These are phyloP conservation scores for Epinotia demarniana DNA, from an alignment of 2,888 invertebrate genomes.

Conservation along the genomic window DNA sequence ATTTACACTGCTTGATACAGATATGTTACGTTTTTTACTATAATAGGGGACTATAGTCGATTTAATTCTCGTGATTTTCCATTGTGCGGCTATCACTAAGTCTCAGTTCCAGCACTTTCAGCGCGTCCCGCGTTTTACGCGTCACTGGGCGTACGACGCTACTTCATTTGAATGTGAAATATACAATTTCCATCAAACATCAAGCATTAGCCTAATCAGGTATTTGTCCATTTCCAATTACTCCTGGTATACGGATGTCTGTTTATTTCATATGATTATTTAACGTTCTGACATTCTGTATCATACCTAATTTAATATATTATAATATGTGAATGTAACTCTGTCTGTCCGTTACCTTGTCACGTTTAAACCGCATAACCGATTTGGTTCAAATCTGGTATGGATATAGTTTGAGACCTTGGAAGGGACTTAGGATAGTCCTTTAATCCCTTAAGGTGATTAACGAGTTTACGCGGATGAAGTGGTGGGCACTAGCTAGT, in stretches of 20 bases:
- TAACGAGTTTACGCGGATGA: too few relatives aligned
- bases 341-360: too few relatives aligned
- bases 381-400: too few relatives aligned
- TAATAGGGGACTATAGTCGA: background rate
- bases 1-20: background rate
- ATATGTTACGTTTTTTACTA: background rate
- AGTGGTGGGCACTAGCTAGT: too few relatives aligned
- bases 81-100: background rate
- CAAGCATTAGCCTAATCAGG: conserved; percentile 37
- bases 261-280: conserved; percentile 1
- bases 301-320: background rate
- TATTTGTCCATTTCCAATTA: conserved; percentile 33
- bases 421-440: too few relatives aligned
- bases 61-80: conserved; percentile 10
- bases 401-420: too few relatives aligned
- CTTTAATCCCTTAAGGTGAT: too few relatives aligned
- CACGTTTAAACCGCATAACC: too few relatives aligned
- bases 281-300: too few relatives aligned
- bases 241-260: conserved; percentile 1
- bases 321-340: too few relatives aligned
- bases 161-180: conserved; percentile 37
- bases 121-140: conserved; percentile 13
- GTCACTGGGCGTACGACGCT: background rate
- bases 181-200: conserved; percentile 41
- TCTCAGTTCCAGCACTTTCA: conserved; percentile 10